Evolutionary conservation across 2,113 vertebrate genomes (phyloP), one percentile per base, ranked within the genome.

Genomic region (Glaucidium brasilianum): DNA sequence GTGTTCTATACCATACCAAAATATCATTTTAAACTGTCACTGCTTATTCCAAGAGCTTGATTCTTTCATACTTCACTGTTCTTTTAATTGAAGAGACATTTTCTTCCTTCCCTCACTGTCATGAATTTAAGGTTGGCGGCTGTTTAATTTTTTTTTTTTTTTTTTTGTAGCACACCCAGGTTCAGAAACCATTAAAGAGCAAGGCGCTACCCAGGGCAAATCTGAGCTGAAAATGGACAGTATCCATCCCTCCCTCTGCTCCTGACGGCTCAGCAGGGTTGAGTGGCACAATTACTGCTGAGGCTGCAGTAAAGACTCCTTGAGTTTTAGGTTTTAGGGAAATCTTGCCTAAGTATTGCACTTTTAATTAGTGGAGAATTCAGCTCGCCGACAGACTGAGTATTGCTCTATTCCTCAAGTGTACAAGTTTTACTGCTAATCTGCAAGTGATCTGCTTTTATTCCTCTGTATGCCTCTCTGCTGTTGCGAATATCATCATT

Each of bases 251-350:
- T 72, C 30, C 20, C 14, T 45, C 49, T 3, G 35, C 29, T 45
- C 32, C 23, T 3, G 1, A 34, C 2, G 1, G 27, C 53, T 50
- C 7, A 0, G 17, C 2, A 1, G 14, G n/a, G 10, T 23, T 16
- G n/a, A 56, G 35, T 5, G 35, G 19, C 6, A 6, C 2, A 1
- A 12, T 26, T 9, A 12, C n/a, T 26, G 32, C 23, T 13, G 52
- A 37, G 27, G 79, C 55, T 60, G 66, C 55, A 19, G 5, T 6
- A n/a, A 43, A 32, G 53, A 26, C n/a, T 41, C 20, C 37, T 32
- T 9, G 30, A 67, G 27, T 50, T 84, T 35, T 13, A 29, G n/a
- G 60, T 25, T 68, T 78, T 11, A 56, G 69, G 35, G 56, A 22
- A 58, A 80, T 43, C 68, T 67, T 3, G 0, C 26, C 39, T 66